These are phyloP conservation scores for Mesocentrotus franciscanus DNA, from an alignment of 53 echinoderm and acorn worm genomes.

Conservation along the genomic window DNA sequence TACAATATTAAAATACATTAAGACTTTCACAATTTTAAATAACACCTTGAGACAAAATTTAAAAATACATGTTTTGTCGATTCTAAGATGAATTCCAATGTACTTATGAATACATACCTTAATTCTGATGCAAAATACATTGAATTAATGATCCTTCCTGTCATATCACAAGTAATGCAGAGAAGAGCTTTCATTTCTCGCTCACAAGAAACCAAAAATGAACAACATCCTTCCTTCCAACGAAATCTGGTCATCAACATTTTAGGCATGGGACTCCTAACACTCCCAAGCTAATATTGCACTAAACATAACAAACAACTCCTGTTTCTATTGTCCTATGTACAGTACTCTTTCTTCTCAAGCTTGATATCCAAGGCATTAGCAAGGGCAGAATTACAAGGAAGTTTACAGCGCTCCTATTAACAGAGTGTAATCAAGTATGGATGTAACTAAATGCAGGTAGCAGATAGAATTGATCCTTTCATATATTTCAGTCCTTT, in stretches of 20 bases:
- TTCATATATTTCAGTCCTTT: background rate
- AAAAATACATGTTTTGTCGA: too few species aligned
- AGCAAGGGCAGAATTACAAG: background rate
- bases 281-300: background rate
- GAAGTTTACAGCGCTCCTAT: slow-evolving; percentile 6
- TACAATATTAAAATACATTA: too few species aligned
- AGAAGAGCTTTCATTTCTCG: background rate
- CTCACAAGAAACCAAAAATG: background rate
- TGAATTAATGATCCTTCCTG: background rate
- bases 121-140: too few species aligned
- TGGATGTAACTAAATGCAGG: slow-evolving; percentile 38
- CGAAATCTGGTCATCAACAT: background rate
- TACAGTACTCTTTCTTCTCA: background rate
- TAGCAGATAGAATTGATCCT: slow-evolving; percentile 23
- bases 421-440: slow-evolving; percentile 13
- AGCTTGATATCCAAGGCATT: background rate
- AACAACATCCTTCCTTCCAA: background rate
- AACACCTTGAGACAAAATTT: too few species aligned
- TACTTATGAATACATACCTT: too few species aligned
- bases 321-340: background rate
- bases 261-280: background rate
- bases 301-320: background rate
- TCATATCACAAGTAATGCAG: background rate
- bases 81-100: too few species aligned
- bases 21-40: too few species aligned